These are phyloP conservation scores for Serinus canaria DNA, from an alignment of 2,113 vertebrate species.

Conservation along the genomic window DNA sequence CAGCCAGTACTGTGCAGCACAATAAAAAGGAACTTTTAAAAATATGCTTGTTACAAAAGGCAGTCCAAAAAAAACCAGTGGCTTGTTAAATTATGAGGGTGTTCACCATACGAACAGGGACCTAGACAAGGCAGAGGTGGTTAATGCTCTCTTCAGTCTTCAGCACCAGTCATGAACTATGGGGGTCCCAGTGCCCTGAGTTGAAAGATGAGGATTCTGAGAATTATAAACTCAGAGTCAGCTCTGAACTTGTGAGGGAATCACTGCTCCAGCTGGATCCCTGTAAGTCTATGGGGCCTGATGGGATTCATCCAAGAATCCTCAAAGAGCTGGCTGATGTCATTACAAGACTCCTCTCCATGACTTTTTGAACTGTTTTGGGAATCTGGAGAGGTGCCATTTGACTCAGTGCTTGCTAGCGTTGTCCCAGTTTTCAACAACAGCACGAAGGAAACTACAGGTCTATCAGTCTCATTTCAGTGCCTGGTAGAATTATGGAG, in stretches of 20 bases:
- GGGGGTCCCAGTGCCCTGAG: neutral
- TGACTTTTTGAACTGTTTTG: neutral
- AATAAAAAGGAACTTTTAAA: neutral
- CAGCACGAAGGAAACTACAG: neutral
- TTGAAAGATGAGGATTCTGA: neutral
- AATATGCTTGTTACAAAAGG: neutral
- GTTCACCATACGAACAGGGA: neutral
- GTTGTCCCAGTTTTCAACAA: neutral
- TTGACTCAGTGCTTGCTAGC: neutral
- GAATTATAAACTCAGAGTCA: neutral
- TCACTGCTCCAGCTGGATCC: neutral
- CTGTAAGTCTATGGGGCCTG: neutral
- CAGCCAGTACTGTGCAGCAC: neutral
- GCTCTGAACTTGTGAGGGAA: neutral
- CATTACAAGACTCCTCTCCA: neutral
- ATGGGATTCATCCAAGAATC: neutral
- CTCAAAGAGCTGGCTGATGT: neutral
- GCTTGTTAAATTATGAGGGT: neutral
- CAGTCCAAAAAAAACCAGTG: neutral
- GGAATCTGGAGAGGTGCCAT: neutral
- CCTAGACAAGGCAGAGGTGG: accelerated
- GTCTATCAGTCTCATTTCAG: neutral
- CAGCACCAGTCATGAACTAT: neutral
- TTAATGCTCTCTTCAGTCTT: neutral
- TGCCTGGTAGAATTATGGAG: neutral